Base-by-base conservation (phyloP, 2,113 vertebrate genomes). In the Pungitius pungitius region DNA sequence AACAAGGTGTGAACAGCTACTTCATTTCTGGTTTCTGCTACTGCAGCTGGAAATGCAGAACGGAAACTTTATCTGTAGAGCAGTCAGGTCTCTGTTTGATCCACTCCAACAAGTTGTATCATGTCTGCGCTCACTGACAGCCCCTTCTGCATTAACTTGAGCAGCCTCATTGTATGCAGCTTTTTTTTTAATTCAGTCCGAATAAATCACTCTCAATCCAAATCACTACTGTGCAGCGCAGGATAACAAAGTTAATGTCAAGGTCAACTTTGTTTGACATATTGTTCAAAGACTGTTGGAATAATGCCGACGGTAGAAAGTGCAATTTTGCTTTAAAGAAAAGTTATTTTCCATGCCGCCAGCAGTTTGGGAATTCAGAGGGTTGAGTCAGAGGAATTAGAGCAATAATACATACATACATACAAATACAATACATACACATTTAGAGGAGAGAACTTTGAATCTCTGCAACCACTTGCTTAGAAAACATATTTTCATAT, bases 1-100 rank as follows among this genome's bases (percentile, higher is more conserved):
- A 80, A 84, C 69, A 81, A 82, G 81, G 83, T 85, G 81, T 65
- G 39, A 87, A 79, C 69, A 60, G 62, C 77, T 79, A 43, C 73
- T 69, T 64, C 47, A 35, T 17, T 39, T 35, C 45, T 68, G 37
- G 45, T 60, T 80, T 73, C 69, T 75, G 54, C 67, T 63, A 22
- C 1, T 60, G 67, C 88, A 91, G 83, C 86, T 90, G 83, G 69
- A 84, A 81, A 73, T 67, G 71, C 62, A 69, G 74, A 72, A 14
- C 24, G 67, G 58, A 61, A 63, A 76, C 77, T 77, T 59, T n/a
- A 73, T 82, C 75, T 67, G 69, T 55, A 40, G 62, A 80, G 54
- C 40, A 69, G 51, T 61, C 62, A 71, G 61, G 81, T 75, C 78
- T 82, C 37, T 63, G 27, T 81, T 84, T 80, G 52, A 85, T 87